These are phyloP conservation scores for Lutjanus campechanus DNA, from an alignment of 2,797 vertebrate species.

Conservation along the genomic window DNA sequence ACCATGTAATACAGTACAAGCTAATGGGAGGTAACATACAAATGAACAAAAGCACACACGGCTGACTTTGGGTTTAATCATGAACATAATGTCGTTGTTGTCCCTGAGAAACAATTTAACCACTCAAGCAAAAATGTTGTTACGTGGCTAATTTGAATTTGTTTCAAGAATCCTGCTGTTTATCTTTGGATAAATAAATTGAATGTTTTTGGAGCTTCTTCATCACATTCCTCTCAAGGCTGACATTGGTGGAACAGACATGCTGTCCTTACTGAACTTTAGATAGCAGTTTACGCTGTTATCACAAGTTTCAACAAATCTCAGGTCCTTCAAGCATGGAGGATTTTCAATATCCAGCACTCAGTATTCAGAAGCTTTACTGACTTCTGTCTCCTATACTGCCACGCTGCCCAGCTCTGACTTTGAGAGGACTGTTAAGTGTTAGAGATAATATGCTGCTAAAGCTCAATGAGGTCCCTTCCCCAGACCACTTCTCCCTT, in stretches of 20 bases:
- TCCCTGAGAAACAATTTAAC: neutral
- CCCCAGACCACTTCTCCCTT: slow-evolving; percentile 28
- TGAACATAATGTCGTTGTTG: neutral
- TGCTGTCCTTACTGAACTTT: neutral
- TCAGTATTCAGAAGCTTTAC: slow-evolving; percentile 55
- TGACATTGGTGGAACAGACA: neutral
- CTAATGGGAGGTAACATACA: neutral
- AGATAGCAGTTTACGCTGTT: neutral
- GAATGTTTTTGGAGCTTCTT: neutral
- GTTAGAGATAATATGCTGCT: slow-evolving; percentile 48
- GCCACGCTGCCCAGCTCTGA: slow-evolving; percentile 37
- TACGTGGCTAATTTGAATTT: neutral
- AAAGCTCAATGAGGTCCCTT: slow-evolving; percentile 44
- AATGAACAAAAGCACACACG: too few species aligned
- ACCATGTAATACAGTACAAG: neutral
- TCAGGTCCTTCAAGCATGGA: slow-evolving; percentile 34
- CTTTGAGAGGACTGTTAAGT: slow-evolving; percentile 54
- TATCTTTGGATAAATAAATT: neutral
- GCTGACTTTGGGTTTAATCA: neutral
- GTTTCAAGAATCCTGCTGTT: neutral
- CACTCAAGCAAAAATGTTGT: neutral
- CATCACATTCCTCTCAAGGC: neutral
- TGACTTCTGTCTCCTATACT: slow-evolving; percentile 36
- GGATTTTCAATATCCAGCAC: slow-evolving; percentile 44
- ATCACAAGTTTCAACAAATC: slow-evolving; percentile 38